Conservation (phyloP, 2,888 invertebrate genomes). For the Spicauda simplicius region DNA sequence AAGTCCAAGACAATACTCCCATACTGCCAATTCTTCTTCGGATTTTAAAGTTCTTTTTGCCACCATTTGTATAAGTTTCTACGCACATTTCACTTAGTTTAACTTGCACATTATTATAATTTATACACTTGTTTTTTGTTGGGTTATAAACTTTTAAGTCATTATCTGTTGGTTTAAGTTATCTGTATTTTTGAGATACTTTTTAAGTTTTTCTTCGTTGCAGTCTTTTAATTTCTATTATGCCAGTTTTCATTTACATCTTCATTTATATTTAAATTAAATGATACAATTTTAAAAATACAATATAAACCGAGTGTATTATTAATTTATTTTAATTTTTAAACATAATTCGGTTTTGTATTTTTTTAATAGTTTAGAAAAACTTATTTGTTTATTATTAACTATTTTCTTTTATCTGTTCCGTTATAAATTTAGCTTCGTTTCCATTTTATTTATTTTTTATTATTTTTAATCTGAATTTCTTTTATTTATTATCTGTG, state of each 20-base stretch:
- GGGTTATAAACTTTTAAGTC: neutral
- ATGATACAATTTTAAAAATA: too few species aligned
- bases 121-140: neutral
- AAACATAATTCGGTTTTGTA: too few species aligned
- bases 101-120: slow-evolving; percentile 46
- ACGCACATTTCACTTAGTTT: slow-evolving; percentile 58
- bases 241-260: slow-evolving; percentile 2
- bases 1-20: slow-evolving; percentile 45
- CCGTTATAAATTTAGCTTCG: neutral
- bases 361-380: too few species aligned
- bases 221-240: neutral
- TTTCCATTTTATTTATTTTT: neutral
- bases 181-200: neutral
- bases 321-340: too few species aligned
- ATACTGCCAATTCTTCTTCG: slow-evolving; percentile 46
- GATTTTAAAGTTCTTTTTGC: slow-evolving; percentile 55
- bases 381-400: too few species aligned
- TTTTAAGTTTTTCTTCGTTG: neutral
- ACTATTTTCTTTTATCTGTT: neutral
- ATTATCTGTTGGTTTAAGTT: slow-evolving; percentile 3
- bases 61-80: slow-evolving; percentile 50
- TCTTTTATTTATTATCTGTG: slow-evolving; percentile 20
- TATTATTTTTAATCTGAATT: neutral
- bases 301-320: too few species aligned
- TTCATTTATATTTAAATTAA: neutral